Conservation (phyloP, 2,888 invertebrate species). For the Melangyna quadrimaculata region DNA sequence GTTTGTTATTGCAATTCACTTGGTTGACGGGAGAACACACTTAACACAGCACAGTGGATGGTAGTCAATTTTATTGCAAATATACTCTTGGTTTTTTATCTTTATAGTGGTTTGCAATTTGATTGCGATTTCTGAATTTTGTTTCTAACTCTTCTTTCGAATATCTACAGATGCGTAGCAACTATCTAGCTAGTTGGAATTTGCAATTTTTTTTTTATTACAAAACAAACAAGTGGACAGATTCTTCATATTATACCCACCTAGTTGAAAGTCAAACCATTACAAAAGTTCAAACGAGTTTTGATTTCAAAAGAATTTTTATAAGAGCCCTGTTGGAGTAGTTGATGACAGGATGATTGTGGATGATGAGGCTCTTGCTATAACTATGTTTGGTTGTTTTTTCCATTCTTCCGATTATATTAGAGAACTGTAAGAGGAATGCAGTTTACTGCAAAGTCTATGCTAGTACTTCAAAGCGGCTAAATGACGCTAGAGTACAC, state of each 20-base stretch:
- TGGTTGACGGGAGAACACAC: not conserved
- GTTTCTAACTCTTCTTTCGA: not conserved
- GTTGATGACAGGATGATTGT: slow-evolving; percentile 3
- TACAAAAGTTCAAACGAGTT: slow-evolving; percentile 17
- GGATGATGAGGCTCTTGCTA: not conserved
- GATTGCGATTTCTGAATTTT: slow-evolving; percentile 6
- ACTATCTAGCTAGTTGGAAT: not conserved
- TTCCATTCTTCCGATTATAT: not conserved
- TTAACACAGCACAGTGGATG: not conserved
- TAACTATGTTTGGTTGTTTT: not conserved
- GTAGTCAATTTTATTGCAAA: slow-evolving; percentile 3
- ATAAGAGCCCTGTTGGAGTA: not conserved
- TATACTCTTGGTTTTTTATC: slow-evolving; percentile 1
- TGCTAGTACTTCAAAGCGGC: slow-evolving; percentile 12
- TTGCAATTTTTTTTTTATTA: slow-evolving; percentile 5
- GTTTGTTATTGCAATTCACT: not conserved
- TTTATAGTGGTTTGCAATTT: slow-evolving; percentile 16
- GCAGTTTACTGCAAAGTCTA: not conserved
- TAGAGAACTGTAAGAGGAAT: not conserved
- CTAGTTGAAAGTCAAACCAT: not conserved
- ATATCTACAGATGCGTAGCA: not conserved
- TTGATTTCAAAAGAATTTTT: not conserved
- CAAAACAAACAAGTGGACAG: slow-evolving; percentile 23
- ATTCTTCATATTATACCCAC: not conserved
- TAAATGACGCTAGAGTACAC: not conserved